Evolutionary conservation across 2,888 invertebrate genomes (phyloP), one percentile per base, ranked within the genome.

Genomic region (Mongoloraphidia duomilia): DNA sequence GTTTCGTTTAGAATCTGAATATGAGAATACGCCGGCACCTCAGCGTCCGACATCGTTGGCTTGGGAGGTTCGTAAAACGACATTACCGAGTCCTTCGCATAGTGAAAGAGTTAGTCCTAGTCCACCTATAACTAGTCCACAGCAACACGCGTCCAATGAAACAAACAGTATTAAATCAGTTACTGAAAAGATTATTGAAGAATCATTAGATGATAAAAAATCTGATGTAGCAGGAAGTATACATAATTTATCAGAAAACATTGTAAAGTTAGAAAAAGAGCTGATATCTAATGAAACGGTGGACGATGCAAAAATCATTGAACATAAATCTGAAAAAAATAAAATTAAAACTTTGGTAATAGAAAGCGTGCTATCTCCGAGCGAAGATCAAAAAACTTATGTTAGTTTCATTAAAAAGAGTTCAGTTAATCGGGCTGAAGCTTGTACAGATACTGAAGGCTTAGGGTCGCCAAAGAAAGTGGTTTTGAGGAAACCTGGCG

Each of bases 11-110:
- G 92, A 95, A 66, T 89, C 89, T 83, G 90, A 90, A 53, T 95
- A 90, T 63, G 95, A 95, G 63, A 85, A 87, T 56, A 88, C 93
- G 2, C 84, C 89, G 6, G 78, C 80, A 33, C 84, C 85, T 1
- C 79, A 91, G 60, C 74, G 91, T 58, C 92, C 92, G 0, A 86
- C 84, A 42, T 92, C 94, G 13, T 70, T 96, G 47, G 87, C 96
- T 1, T 96, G 96, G 96, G 95, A 95, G 68, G 85, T 96, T 39
- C 77, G 94, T 52, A 96, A 95, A 69, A 87, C 89, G 39, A 88
- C 64, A 55, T 48, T 48, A 42, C 43, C 43, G 11, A 47, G 37
- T 35, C 33, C 48, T 13, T 11, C 48, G 9, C 48, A 43, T 34
- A 17, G 38, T 8, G 48, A 48, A 26, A 14, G 48, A 42, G 42